Percentiles rank a stretch among this genome's conserved stretches.
Conservation (phyloP, 2,797 vertebrate genomes). For the Chelon labrosus region DNA sequence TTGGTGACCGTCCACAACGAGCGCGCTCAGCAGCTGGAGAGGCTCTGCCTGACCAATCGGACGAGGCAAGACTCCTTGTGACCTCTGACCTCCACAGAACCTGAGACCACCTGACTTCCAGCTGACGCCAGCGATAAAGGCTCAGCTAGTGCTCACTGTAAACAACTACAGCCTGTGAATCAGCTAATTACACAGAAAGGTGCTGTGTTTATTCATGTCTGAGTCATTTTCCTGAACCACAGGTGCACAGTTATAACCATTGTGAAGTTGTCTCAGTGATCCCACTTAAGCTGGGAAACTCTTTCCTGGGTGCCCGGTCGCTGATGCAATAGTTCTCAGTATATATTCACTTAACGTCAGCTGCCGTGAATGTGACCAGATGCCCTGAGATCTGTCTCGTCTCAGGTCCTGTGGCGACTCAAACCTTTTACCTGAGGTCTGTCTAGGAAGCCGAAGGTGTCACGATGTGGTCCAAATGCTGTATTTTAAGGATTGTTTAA, state of each 20-base stretch:
- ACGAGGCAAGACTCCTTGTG: slow-evolving; percentile 93
- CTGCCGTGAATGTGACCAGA: slow-evolving; percentile 45
- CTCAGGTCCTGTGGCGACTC: slow-evolving; percentile 60
- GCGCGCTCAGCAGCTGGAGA: slow-evolving; percentile 92
- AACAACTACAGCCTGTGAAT: slow-evolving; percentile 59
- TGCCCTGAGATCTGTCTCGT: slow-evolving; percentile 44
- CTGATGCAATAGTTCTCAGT: slow-evolving; percentile 15
- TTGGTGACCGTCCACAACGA: slow-evolving; percentile 92
- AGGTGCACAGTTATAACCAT: slow-evolving; percentile 43
- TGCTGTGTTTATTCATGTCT: slow-evolving; percentile 42
- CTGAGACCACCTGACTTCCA: slow-evolving; percentile 55
- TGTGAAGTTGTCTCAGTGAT: slow-evolving; percentile 40
- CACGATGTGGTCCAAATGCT: slow-evolving; percentile 73
- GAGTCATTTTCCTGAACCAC: slow-evolving; percentile 61
- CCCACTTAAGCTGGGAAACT: slow-evolving; percentile 43
- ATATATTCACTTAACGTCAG: slow-evolving; percentile 27
- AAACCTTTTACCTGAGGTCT: slow-evolving; percentile 47
- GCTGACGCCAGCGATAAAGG: slow-evolving; percentile 46
- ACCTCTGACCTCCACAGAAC: slow-evolving; percentile 76
- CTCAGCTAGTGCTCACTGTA: slow-evolving; percentile 32
- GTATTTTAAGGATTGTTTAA: slow-evolving; percentile 41
- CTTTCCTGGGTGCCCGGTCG: slow-evolving; percentile 33
- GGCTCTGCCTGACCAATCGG: slow-evolving; percentile 89
- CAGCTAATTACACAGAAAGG: slow-evolving; percentile 58
- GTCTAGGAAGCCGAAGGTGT: slow-evolving; percentile 48